phyloP scores from a whole-genome alignment of 2,797 vertebrate species.

The Leucoraja ocellata region DNA sequence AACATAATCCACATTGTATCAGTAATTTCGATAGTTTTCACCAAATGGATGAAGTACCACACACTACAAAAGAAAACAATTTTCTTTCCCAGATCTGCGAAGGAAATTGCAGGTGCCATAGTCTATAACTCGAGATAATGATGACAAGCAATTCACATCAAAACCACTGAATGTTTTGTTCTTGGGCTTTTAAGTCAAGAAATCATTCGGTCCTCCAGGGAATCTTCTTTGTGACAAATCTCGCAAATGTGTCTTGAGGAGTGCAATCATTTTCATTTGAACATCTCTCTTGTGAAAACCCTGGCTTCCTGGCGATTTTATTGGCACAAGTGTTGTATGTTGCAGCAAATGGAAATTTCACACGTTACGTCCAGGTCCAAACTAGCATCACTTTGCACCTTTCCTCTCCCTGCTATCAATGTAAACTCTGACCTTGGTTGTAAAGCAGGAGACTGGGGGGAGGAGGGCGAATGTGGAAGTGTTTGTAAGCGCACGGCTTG shows the following conservation, averaged over 20 bases:
- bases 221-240: background rate
- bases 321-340: background rate
- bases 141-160: background rate
- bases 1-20: background rate
- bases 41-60: conserved; percentile 13
- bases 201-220: conserved; percentile 28
- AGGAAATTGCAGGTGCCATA: background rate
- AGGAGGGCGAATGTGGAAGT: background rate
- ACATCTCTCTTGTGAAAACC: background rate
- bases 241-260: background rate
- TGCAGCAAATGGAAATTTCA: background rate
- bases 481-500: background rate
- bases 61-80: background rate
- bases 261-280: conserved; percentile 30
- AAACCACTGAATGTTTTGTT: conserved; percentile 33
- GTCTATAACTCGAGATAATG: conserved; percentile 9
- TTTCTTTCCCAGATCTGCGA: background rate
- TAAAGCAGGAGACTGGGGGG: background rate
- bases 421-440: background rate
- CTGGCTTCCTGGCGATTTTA: background rate
- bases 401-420: background rate
- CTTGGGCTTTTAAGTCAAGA: conserved; percentile 6
- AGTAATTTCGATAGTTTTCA: background rate
- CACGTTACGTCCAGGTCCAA: background rate
- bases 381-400: background rate